Percentiles rank a stretch among this genome's conserved stretches.
Conservation (phyloP, 2,797 vertebrate species). For the Halcyon badia region DNA sequence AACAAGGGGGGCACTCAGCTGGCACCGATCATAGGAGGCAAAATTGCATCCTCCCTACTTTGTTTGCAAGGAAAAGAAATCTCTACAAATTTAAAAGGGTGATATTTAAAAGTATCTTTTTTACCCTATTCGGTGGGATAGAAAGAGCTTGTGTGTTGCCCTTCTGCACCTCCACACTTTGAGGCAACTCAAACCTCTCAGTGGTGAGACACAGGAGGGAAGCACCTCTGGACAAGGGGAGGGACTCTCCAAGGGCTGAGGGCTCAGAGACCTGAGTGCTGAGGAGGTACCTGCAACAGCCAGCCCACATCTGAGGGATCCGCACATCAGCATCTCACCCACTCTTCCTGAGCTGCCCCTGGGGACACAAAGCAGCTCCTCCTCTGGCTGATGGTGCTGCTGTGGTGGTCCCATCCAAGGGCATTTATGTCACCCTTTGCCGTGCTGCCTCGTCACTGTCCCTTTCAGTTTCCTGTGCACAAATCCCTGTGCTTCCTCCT, state of each 20-base stretch:
- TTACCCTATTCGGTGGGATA: too few relatives aligned
- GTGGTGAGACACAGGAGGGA: neutral
- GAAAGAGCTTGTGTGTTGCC: too few relatives aligned
- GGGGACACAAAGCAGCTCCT: neutral
- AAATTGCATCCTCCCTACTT: neutral
- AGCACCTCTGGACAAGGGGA: neutral
- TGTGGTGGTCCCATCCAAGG: neutral
- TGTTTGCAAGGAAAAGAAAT: neutral
- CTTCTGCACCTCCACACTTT: neutral
- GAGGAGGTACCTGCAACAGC: neutral
- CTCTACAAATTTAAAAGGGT: neutral
- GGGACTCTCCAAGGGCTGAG: neutral
- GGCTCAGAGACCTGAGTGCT: neutral
- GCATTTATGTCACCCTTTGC: neutral
- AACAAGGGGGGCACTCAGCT: neutral
- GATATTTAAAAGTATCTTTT: neutral
- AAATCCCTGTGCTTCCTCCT: neutral
- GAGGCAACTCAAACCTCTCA: neutral
- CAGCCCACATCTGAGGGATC: neutral
- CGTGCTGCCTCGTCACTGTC: neutral
- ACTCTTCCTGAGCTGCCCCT: neutral
- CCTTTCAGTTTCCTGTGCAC: neutral
- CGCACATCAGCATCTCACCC: rapidly evolving
- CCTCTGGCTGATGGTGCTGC: neutral
- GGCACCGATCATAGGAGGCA: neutral